Evolutionary conservation across 2,888 invertebrate genomes (phyloP), one percentile per base, ranked within the genome.

Genomic region (Epinotia brunnichana): DNA sequence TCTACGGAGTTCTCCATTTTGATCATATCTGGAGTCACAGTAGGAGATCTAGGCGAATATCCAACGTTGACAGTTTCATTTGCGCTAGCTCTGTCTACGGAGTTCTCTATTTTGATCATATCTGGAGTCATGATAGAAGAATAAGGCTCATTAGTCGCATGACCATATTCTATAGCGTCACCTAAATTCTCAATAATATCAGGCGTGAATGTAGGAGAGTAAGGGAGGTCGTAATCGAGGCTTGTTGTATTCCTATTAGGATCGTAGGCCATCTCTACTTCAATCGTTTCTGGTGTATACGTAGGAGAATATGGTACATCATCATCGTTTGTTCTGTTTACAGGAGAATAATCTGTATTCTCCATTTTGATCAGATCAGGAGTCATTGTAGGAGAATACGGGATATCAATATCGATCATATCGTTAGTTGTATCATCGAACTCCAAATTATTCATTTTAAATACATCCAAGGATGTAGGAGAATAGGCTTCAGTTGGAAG

Each of bases 281-380:
- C 39, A n/a, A 54, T 66, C n/a, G 15, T 10, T 56, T 66, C 54
- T 41, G 54, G 21, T n/a, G 64, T 54, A 35, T 21, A 63, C 17
- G 63, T 35, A 53, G 63, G 53, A 53, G 53, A 56, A 11, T 66
- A 66, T 21, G 64, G 64, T 15, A 54, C 19, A 21, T 39, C 9
- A 62, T 11, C 48, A 29, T 63, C 7, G 17, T 17, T 9, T n/a
- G 48, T 48, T 17, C 56, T 57, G n/a, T n/a, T 11, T 35, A 39
- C 35, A 0, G 21, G 19, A 11, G 21, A 19, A n/a, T 57, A 57
- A 71, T 60, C 61, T 41, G 61, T 13, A 21, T 61, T 41, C 3
- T 41, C 35, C 1, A 53, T 24, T 48, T 21, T 39, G 10, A 24
- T 17, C 0, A 44, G 19, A 54, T 67, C 60, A 0, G 41, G 39